phyloP scores from a whole-genome alignment of 2,888 invertebrate genomes.

The Bimastos eiseni region DNA sequence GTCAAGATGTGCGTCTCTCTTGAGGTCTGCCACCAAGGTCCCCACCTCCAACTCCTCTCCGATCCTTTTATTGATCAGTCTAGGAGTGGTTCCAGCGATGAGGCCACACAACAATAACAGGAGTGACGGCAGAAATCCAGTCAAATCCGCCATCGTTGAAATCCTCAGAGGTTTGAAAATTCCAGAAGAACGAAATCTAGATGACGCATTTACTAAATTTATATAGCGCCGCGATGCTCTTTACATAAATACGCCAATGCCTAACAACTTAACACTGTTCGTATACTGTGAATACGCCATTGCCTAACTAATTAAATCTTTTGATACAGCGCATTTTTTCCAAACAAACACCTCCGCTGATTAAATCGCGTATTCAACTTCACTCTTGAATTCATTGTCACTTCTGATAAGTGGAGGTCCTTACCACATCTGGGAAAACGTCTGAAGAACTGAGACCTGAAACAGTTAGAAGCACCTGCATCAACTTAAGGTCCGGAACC shows the following conservation, averaged over 20 bases:
- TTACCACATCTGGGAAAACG: neutral
- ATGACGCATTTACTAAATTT: neutral
- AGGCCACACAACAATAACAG: neutral
- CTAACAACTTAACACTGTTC: too few relatives aligned
- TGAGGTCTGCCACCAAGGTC: conserved; percentile 41
- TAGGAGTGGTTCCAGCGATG: neutral
- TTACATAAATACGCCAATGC: neutral
- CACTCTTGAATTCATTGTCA: neutral
- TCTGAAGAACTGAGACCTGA: neutral
- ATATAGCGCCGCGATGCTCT: neutral
- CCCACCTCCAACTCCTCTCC: conserved; percentile 39
- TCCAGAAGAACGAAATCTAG: neutral
- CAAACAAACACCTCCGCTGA: neutral
- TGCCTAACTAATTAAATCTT: neutral
- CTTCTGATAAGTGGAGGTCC: neutral
- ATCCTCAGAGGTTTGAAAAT: neutral
- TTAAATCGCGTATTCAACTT: neutral
- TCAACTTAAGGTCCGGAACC: neutral
- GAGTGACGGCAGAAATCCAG: neutral
- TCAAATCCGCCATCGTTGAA: neutral
- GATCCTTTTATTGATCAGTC: neutral
- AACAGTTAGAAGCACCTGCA: neutral
- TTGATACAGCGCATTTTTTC: neutral
- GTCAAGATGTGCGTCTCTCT: conserved; percentile 38
- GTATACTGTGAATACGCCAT: too few relatives aligned